Evolutionary conservation across 2,888 invertebrate species (phyloP), one percentile per base, ranked within the genome.

Genomic region (Axea sp.): DNA sequence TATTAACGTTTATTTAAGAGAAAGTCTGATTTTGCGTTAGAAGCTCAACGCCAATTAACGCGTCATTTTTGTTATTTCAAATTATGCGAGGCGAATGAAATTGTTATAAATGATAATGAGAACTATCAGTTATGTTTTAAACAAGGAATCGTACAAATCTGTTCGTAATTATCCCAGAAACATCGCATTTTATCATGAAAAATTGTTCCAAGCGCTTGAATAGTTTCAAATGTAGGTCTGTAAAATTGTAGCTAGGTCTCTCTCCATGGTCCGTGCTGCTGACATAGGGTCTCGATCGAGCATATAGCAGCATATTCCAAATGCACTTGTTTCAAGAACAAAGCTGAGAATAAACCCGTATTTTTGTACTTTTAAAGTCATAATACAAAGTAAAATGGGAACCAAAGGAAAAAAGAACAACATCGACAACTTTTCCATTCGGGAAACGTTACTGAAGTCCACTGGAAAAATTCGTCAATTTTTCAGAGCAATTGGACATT

Each of bases 221-320:
- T 37, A 37, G 17, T 28, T 11, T 4, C 7, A 6, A 15, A 47
- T 28, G 8, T 49, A 49, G 37, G 49, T 15, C 49, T 39, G 60
- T 49, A 11, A 62, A 49, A 37, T 62, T 11, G 15, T 1, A 0
- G 4, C 28, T 0, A 9, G 26, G 51, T 11, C 9, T 64, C 51
- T 64, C 62, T 64, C 51, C 51, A 64, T 51, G 62, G 62, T 64
- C 41, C 62, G 62, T 47, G 62, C 49, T 19, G 4, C 6, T 1
- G 8, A 17, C 24, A 62, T 62, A 62, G 9, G 3, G 24, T 2
- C 2, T 4, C 9, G 9, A 9, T 9, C 9, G 28, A n/a, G n/a
- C n/a, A n/a, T n/a, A n/a, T n/a, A n/a, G n/a, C n/a, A n/a, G n/a
- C n/a, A n/a, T n/a, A n/a, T n/a, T n/a, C n/a, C n/a, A n/a, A n/a